Percentiles rank a stretch among this genome's conserved stretches.
These are phyloP conservation scores for Archips crataeganus DNA, from an alignment of 2,888 invertebrate species.

Conservation along the genomic window DNA sequence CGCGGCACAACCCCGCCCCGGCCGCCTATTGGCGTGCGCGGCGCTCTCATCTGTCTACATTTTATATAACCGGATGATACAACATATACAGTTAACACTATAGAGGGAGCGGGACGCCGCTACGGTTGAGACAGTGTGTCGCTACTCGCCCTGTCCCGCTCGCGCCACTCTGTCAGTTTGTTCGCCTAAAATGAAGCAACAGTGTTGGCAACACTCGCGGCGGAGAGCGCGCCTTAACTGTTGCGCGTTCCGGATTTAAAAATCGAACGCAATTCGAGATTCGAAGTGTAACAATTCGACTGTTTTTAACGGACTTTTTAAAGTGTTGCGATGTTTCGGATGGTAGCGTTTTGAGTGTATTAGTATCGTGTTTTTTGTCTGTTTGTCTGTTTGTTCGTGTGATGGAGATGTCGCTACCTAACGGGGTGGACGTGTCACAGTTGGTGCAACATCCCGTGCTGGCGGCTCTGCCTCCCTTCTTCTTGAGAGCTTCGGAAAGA, in stretches of 20 bases:
- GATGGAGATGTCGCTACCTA: conserved; percentile 92
- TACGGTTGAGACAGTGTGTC: conserved; percentile 78
- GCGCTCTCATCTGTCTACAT: conserved; percentile 78
- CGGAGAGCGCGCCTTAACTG: conserved; percentile 65
- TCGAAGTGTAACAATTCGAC: conserved; percentile 41
- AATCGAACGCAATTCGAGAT: conserved; percentile 38
- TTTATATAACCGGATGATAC: conserved; percentile 85
- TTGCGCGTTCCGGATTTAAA: conserved; percentile 51
- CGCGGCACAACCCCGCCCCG: conserved; percentile 66
- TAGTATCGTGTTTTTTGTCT: conserved; percentile 43
- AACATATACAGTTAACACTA: conserved; percentile 84
- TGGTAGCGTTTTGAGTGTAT: conserved; percentile 44
- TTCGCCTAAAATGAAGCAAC: conserved; percentile 78
- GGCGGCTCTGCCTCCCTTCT: conserved; percentile 94
- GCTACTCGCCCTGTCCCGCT: conserved; percentile 68
- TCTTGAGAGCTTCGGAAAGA: conserved; percentile 94
- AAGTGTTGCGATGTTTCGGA: conserved; percentile 48
- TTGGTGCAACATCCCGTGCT: conserved; percentile 94
- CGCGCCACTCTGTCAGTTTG: conserved; percentile 69
- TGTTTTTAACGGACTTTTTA: conserved; percentile 30
- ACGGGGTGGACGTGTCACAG: conserved; percentile 94
- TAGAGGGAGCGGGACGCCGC: conserved; percentile 70
- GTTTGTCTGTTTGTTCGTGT: conserved; percentile 46
- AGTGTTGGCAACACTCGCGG: conserved; percentile 74
- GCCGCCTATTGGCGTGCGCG: conserved; percentile 65